Conservation (phyloP, 2,113 vertebrate species). For the Onychorhynchus coronatus region DNA sequence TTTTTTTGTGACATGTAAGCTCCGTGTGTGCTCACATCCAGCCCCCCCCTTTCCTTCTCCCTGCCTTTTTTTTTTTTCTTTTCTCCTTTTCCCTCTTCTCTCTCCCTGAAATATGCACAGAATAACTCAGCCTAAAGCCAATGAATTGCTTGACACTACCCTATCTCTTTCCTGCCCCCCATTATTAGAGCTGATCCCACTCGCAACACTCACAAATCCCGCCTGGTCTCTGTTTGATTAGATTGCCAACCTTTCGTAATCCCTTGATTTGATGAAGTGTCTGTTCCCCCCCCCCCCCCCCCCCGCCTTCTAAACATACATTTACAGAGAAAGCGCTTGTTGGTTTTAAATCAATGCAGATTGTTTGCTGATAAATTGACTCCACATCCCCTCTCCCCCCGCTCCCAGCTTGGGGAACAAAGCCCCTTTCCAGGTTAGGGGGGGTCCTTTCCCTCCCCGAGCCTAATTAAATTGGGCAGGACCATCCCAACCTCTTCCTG, state of each 20-base stretch:
- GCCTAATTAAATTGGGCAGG: slow-evolving; percentile 64
- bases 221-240: slow-evolving; percentile 95
- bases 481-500: slow-evolving; percentile 1
- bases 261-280: slow-evolving; percentile 92
- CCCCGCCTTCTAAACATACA: slow-evolving; percentile 74
- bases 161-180: slow-evolving; percentile 78
- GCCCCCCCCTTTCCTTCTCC: not conserved
- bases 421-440: slow-evolving; percentile 60
- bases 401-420: not conserved
- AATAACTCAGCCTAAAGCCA: slow-evolving; percentile 73
- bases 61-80: not conserved
- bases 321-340: slow-evolving; percentile 76
- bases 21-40: slow-evolving; percentile 58
- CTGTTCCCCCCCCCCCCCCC: slow-evolving; percentile 71
- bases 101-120: slow-evolving; percentile 55
- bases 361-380: slow-evolving; percentile 71
- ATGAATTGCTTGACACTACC: slow-evolving; percentile 77
- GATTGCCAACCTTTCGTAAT: slow-evolving; percentile 92
- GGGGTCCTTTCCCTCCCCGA: slow-evolving; percentile 28
- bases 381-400: not conserved
- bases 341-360: slow-evolving; percentile 78
- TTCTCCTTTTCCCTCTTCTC: not conserved
- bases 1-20: slow-evolving; percentile 71
- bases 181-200: slow-evolving; percentile 84
- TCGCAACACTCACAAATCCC: slow-evolving; percentile 85